Base-by-base conservation (phyloP, 1,140 invertebrate genomes). In the Brachionus rubens region DNA sequence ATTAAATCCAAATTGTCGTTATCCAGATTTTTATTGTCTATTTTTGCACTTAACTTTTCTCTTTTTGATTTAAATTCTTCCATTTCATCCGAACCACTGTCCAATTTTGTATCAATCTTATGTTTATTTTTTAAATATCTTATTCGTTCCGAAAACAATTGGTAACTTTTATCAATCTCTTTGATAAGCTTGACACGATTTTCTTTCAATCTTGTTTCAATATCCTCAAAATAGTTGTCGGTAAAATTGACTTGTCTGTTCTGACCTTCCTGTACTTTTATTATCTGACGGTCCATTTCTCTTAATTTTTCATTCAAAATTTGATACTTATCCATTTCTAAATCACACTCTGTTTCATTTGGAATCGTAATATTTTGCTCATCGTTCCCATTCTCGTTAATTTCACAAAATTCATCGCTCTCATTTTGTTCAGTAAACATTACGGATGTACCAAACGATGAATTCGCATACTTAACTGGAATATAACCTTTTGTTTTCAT, bases 41-140 rank as follows among this genome's bases (percentile, higher is more conserved):
- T 26, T 36, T 56, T 56, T 56, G 24, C n/a, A 24, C 30, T 56
- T 30, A 56, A 36, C 26, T 59, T 59, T 19, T 59, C 54, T 59
- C 36, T 59, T 59, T 59, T 59, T 2, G 30, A 12, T 16, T n/a
- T 59, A 28, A 59, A 59, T n/a, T 59, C 54, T 16, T 59, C 54
- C 54, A 59, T 14, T 16, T 59, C 54, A 36, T 30, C 19, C 9
- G n/a, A 19, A 33, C 30, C 54, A 33, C 9, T 10, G 16, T 59
- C 30, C 10, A 59, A 33, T n/a, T 21, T 59, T 9, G 33, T n/a
- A 1, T 59, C 54, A 16, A 59, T 59, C 16, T 59, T 59, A 16
- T 33, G 19, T 16, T 59, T 59, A 36, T 59, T 59, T 16, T 59
- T 59, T n/a, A 59, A 59, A 59, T 59, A 59, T 2, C 36, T 59